These are phyloP conservation scores for Atta cephalotes DNA, from an alignment of 1,140 invertebrate genomes.

Conservation along the genomic window DNA sequence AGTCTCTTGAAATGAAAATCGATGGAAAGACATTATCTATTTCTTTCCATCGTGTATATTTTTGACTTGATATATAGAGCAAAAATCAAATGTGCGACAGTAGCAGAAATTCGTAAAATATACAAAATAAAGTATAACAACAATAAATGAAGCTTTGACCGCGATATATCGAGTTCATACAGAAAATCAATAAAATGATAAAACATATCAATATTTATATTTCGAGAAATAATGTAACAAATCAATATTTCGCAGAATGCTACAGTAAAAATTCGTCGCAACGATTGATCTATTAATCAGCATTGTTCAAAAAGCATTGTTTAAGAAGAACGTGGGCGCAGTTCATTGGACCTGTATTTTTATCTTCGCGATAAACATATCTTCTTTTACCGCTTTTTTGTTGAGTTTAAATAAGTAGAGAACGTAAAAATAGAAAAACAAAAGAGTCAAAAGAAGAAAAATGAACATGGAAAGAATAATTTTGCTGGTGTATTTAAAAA, in stretches of 20 bases:
- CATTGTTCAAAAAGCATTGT: neutral
- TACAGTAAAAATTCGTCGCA: neutral
- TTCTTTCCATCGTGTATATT: neutral
- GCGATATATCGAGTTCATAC: neutral
- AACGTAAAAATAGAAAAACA: neutral
- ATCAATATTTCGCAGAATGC: neutral
- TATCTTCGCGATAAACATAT: constrained; percentile 6
- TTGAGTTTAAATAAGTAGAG: neutral
- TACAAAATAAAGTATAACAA: neutral
- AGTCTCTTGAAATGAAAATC: neutral
- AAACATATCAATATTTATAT: neutral
- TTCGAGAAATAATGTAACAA: neutral
- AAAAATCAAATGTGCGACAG: neutral
- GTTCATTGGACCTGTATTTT: neutral
- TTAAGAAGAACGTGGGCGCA: neutral
- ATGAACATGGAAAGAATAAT: neutral
- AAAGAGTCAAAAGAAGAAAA: neutral
- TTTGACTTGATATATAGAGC: neutral
- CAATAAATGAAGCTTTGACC: neutral
- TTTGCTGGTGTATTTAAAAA: too few relatives aligned
- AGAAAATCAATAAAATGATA: too few relatives aligned
- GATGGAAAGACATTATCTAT: neutral
- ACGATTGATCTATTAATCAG: neutral
- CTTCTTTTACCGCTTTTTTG: neutral
- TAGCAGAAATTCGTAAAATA: neutral